These are phyloP conservation scores for Myrmecophaga tridactyla DNA, from an alignment of 2,113 vertebrate genomes.

Conservation along the genomic window DNA sequence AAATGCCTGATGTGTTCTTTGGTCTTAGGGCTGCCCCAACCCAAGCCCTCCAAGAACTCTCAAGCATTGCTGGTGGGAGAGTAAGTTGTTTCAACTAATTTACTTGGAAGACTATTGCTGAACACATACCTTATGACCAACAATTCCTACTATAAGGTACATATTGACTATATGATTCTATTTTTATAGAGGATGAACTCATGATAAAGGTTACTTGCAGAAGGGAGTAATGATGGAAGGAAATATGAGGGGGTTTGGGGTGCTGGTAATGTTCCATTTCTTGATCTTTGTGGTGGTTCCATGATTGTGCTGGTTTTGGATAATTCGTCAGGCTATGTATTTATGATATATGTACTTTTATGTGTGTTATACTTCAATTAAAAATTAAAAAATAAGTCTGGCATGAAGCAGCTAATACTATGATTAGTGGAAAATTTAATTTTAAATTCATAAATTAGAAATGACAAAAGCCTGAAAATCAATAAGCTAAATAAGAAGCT, in stretches of 20 bases:
- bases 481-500: not conserved
- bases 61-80: not conserved
- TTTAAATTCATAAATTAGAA: not conserved
- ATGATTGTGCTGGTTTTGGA: not conserved
- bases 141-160: not conserved
- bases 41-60: not conserved
- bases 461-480: constrained; percentile 1
- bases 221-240: not conserved
- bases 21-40: no score
- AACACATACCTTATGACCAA: not conserved
- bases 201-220: constrained; percentile 7
- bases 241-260: not conserved
- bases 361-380: not conserved
- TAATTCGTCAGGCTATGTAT: not conserved
- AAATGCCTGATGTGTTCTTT: not conserved
- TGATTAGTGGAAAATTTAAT: not conserved
- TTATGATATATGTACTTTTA: not conserved
- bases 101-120: not conserved
- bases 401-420: not conserved
- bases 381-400: not conserved
- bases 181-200: not conserved
- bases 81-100: not conserved
- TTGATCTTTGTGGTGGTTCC: not conserved
- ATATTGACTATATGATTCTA: no score
- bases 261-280: not conserved